Evolutionary conservation across 2,113 vertebrate species (phyloP).

Genomic region (Pampusana beccarii): DNA sequence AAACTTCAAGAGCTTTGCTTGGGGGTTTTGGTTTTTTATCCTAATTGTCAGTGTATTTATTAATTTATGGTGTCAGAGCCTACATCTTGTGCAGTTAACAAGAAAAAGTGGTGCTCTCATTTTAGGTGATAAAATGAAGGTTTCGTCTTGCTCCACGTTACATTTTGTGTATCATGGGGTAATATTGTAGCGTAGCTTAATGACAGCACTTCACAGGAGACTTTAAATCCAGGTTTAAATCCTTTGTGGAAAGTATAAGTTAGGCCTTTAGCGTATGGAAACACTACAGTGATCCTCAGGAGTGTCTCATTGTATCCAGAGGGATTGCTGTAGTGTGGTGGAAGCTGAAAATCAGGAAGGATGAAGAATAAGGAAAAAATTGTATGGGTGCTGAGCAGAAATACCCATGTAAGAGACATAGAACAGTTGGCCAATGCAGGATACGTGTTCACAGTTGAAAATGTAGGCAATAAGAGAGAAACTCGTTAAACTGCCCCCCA

Average conservation of each 20-base stretch:
- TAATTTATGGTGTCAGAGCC: background rate
- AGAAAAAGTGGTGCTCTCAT: background rate
- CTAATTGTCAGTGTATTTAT: background rate
- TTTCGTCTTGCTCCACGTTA: slow-evolving; percentile 54
- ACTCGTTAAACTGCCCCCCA: background rate
- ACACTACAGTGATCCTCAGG: background rate
- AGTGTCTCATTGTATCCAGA: background rate
- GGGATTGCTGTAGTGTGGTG: background rate
- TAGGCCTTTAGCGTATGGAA: background rate
- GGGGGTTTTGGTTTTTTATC: background rate
- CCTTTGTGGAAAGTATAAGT: background rate
- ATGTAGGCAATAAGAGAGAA: background rate
- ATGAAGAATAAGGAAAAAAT: background rate
- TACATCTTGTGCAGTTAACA: background rate
- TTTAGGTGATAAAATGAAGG: background rate
- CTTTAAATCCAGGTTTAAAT: background rate
- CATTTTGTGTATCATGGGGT: slow-evolving; percentile 35
- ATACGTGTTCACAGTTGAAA: background rate
- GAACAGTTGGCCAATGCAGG: background rate
- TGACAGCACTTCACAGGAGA: background rate
- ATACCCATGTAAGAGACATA: fast-evolving
- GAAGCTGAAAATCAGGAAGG: background rate
- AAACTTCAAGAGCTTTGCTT: background rate
- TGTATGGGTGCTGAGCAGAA: background rate
- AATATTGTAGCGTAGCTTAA: background rate